Evolutionary conservation across 2,797 vertebrate species (phyloP), one percentile per base, ranked within the genome.

Genomic region (Carcharodon carcharias): DNA sequence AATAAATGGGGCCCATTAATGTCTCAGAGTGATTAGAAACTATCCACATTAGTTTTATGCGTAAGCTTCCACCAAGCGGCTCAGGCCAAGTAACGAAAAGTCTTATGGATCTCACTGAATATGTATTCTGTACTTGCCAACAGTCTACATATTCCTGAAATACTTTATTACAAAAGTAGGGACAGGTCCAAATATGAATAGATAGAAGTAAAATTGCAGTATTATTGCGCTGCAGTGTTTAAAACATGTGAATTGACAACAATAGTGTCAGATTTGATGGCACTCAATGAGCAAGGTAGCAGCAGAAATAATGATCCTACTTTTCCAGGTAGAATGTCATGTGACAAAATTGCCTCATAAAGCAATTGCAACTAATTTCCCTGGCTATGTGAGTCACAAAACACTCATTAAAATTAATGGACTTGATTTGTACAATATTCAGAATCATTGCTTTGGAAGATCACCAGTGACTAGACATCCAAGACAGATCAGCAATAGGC

Each of bases 1-100:
- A 93, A 93, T 93, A 93, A 93, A 93, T 40, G 61, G 45, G 63
- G 61, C 61, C 61, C 63, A 93, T 67, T 93, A 93, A 93, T 67
- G 91, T 67, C 91, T 45, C 63, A 26, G 40, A 93, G n/a, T 93
- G 91, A 67, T 67, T 93, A 93, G 63, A 67, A 50, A 85, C 82
- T 85, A 21, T 85, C 91, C 40, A 65, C 23, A 93, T 93, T 93
- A 63, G 91, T 93, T 93, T 93, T 65, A 93, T 93, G 40, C 67
- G 91, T 93, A 67, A 93, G 67, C 67, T 61, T 93, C 61, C 91
- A 65, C 58, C 61, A 93, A 40, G 40, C 3, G 40, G 23, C n/a
- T 65, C 63, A 45, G 63, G 63, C 45, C 91, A 93, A 63, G 23
- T 93, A 45, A 63, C 1, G 18, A 45, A 67, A 93, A 45, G 91